Evolutionary conservation across 2,797 vertebrate species (phyloP).

Genomic region (Cygnus olor): DNA sequence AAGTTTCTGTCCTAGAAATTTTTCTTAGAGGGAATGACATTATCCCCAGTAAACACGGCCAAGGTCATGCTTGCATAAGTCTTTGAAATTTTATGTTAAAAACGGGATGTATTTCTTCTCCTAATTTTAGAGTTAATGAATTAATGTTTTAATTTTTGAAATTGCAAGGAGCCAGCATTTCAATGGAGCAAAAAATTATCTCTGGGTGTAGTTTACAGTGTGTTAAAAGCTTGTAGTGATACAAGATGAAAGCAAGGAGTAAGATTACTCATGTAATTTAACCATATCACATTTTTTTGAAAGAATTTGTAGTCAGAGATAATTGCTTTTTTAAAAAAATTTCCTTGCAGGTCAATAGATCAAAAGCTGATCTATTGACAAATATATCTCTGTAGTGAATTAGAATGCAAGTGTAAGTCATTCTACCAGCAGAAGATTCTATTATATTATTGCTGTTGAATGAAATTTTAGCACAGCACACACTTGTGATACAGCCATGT

Average conservation of each 20-base stretch:
- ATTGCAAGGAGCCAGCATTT: neutral
- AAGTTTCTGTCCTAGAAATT: neutral
- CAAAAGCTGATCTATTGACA: neutral
- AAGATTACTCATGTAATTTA: neutral
- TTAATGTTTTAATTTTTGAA: neutral
- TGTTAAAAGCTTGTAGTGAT: neutral
- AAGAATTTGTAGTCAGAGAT: neutral
- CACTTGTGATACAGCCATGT: neutral
- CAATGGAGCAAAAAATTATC: neutral
- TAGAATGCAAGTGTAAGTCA: neutral
- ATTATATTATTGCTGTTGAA: neutral
- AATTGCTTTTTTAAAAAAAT: neutral
- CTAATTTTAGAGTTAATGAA: neutral
- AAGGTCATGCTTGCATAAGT: neutral
- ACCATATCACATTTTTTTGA: neutral
- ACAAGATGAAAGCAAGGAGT: neutral
- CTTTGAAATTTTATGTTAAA: neutral
- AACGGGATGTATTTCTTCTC: neutral
- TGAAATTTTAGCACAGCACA: neutral
- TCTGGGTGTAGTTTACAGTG: neutral
- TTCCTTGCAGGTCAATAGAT: neutral
- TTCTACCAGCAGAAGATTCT: neutral
- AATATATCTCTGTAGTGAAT: neutral
- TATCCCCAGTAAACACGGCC: neutral
- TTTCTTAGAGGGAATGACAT: neutral